These are phyloP conservation scores for Streptopelia turtur DNA, from an alignment of 2,797 vertebrate genomes.

Conservation along the genomic window DNA sequence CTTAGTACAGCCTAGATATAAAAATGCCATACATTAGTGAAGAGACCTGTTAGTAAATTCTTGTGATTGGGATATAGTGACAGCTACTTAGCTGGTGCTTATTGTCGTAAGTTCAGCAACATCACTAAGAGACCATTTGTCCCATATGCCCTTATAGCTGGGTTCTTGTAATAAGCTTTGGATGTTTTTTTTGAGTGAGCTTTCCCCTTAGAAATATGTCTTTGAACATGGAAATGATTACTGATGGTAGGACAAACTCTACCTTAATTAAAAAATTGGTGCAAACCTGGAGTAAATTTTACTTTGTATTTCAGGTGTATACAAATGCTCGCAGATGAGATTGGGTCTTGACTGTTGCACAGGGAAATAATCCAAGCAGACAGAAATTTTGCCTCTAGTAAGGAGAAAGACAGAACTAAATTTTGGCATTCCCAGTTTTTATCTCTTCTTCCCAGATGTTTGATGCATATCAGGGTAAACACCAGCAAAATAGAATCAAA, in stretches of 20 bases:
- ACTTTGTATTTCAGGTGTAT: background rate
- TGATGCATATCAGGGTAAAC: background rate
- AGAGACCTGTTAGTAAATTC: background rate
- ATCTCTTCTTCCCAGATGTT: background rate
- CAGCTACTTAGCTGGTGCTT: background rate
- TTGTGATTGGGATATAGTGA: background rate
- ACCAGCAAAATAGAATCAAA: slow-evolving; percentile 5
- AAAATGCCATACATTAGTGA: background rate
- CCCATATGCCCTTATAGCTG: background rate
- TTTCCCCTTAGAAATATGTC: background rate
- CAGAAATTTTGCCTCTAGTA: background rate
- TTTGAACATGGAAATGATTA: background rate
- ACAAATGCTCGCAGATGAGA: background rate
- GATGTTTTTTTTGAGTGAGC: background rate
- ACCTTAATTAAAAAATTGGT: background rate
- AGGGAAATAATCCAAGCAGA: background rate
- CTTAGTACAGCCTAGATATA: background rate
- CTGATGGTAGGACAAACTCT: background rate
- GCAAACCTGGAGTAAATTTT: background rate
- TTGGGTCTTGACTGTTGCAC: background rate
- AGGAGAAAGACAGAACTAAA: background rate
- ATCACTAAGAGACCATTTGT: background rate
- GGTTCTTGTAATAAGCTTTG: background rate
- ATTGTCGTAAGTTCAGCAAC: background rate
- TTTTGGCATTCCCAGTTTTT: background rate